phyloP scores from a whole-genome alignment of 2,797 vertebrate genomes.

The Glyptemys insculpta region DNA sequence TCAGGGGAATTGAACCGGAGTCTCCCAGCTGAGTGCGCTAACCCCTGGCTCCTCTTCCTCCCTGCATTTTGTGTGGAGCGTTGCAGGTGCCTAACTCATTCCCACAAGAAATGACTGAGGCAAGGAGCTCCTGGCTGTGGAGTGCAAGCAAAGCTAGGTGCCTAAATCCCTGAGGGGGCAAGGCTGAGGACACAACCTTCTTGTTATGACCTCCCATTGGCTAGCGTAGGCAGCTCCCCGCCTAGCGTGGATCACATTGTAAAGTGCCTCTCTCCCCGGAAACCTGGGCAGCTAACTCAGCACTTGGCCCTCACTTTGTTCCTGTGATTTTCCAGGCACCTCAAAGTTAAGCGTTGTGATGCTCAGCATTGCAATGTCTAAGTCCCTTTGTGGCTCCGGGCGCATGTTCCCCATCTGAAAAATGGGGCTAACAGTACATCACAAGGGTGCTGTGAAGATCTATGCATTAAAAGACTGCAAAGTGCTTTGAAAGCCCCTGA shows the following conservation, averaged over 20 bases:
- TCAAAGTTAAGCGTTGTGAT: too few relatives aligned
- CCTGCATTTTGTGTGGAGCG: background rate
- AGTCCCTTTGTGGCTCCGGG: too few relatives aligned
- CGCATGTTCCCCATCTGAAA: background rate
- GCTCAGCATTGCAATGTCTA: too few relatives aligned
- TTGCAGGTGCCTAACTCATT: background rate
- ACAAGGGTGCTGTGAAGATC: too few relatives aligned
- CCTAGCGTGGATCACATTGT: background rate
- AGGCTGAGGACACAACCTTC: too few relatives aligned
- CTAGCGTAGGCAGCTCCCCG: too few relatives aligned
- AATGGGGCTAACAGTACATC: background rate
- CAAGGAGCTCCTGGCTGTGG: background rate
- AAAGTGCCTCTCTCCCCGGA: background rate
- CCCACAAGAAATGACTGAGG: background rate
- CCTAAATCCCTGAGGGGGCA: background rate
- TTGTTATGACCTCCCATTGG: background rate
- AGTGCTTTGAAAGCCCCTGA: background rate
- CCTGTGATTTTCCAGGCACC: background rate
- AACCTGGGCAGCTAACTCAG: background rate
- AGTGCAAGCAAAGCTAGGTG: background rate
- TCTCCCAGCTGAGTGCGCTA: background rate
- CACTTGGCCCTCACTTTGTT: background rate
- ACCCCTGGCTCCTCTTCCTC: background rate
- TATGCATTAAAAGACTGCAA: too few relatives aligned
- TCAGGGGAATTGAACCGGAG: background rate